These are phyloP conservation scores for Ancistrus triradiatus DNA, from an alignment of 2,113 vertebrate genomes.

Conservation along the genomic window DNA sequence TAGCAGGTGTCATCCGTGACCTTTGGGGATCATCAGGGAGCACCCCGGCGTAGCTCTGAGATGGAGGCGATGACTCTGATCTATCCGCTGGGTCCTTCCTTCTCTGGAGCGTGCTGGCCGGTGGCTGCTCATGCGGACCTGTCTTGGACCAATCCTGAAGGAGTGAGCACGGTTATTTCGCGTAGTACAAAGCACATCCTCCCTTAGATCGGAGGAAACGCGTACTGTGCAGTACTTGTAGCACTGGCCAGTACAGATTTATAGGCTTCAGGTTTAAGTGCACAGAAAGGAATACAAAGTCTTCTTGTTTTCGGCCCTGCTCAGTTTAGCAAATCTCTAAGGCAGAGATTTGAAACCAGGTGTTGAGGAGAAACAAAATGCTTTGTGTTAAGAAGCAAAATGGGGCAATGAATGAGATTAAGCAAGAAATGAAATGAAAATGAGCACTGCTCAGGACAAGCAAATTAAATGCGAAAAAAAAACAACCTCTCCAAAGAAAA, in stretches of 20 bases:
- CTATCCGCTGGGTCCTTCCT: conserved; percentile 85
- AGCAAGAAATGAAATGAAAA: conserved; percentile 46
- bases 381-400: conserved; percentile 49
- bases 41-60: conserved; percentile 55
- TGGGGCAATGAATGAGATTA: conserved; percentile 57
- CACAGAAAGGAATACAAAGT: too few relatives aligned
- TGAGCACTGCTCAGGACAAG: conserved; percentile 22
- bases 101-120: conserved; percentile 76
- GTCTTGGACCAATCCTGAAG: conserved; percentile 92
- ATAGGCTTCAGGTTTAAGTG: background rate
- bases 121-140: conserved; percentile 80
- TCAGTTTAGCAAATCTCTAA: conserved; percentile 54
- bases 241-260: background rate
- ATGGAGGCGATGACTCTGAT: conserved; percentile 65
- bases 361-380: conserved; percentile 30
- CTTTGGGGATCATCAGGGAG: conserved; percentile 71
- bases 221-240: too few relatives aligned
- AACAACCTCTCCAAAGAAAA: conserved; percentile 55
- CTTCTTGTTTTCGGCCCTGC: too few relatives aligned
- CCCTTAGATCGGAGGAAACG: conserved; percentile 37
- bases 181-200: conserved; percentile 14
- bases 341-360: conserved; percentile 52
- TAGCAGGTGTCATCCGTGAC: conserved; percentile 78
- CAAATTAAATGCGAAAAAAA: conserved; percentile 42
- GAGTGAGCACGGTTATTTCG: conserved; percentile 50